A percentile compares a stretch with the other conserved stretches of the same genome.
Evolutionary conservation across 2,797 vertebrate genomes (phyloP).

Genomic region (Lophotriccus pileatus): DNA sequence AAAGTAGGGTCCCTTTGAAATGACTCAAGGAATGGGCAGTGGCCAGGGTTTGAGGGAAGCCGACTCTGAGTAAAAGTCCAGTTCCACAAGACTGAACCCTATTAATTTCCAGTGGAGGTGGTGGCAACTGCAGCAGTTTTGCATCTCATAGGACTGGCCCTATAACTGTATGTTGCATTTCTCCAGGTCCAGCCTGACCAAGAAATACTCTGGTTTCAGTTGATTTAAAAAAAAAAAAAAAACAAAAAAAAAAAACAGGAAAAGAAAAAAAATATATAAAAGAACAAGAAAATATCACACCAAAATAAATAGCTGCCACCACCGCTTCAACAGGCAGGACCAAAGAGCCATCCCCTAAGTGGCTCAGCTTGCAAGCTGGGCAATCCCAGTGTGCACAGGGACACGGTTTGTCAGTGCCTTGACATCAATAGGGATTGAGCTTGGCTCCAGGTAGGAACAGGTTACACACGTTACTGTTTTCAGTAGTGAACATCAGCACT

Average conservation of each 20-base stretch:
- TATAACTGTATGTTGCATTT: background rate
- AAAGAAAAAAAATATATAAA: background rate
- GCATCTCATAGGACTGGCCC: background rate
- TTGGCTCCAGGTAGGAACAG: background rate
- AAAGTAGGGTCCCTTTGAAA: slow-evolving; percentile 19
- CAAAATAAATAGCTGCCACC: slow-evolving; percentile 28
- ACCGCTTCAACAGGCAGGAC: background rate
- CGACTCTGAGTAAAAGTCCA: background rate
- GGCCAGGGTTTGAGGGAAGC: background rate
- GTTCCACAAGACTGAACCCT: background rate
- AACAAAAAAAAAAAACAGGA: background rate
- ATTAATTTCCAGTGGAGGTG: background rate
- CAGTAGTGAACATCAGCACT: slow-evolving; percentile 14
- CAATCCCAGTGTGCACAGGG: background rate
- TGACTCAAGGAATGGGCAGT: background rate
- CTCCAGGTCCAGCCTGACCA: slow-evolving; percentile 53
- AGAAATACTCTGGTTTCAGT: background rate
- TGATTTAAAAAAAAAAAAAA: background rate
- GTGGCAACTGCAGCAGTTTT: background rate
- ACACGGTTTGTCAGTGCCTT: background rate
- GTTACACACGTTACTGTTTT: background rate
- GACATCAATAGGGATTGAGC: background rate
- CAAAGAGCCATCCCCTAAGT: background rate
- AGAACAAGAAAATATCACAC: background rate
- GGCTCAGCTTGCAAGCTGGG: background rate